Evolutionary conservation across 35 echinoderm and acorn worm species (phyloP).

Genomic region (Heliocidaris erythrogramma): DNA sequence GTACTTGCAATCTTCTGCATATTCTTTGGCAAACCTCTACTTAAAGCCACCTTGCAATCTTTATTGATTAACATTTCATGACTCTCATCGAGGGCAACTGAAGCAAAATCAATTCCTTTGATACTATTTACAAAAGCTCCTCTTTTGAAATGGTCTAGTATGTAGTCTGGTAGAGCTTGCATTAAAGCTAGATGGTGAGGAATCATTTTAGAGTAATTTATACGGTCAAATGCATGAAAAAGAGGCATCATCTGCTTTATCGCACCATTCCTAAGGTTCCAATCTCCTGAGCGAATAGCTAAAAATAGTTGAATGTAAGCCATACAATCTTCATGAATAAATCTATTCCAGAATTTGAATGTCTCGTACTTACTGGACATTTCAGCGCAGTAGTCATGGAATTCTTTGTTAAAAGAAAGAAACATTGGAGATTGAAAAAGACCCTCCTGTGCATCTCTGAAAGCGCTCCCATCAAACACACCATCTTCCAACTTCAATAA

Average conservation of each 20-base stretch:
- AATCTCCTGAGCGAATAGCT: slow-evolving; percentile 52
- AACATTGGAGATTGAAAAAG: not conserved
- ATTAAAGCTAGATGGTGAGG: slow-evolving; percentile 66
- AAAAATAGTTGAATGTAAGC: slow-evolving; percentile 47
- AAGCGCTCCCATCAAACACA: not conserved
- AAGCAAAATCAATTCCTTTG: slow-evolving; percentile 48
- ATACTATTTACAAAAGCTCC: slow-evolving; percentile 69
- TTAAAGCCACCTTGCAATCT: slow-evolving; percentile 55
- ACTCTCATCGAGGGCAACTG: slow-evolving; percentile 64
- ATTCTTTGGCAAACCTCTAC: slow-evolving; percentile 40
- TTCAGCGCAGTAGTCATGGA: not conserved
- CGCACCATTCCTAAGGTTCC: slow-evolving; percentile 59
- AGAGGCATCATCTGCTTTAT: slow-evolving; percentile 58
- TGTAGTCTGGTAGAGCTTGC: slow-evolving; percentile 35
- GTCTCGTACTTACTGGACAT: slow-evolving; percentile 31
- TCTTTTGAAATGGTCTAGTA: slow-evolving; percentile 62
- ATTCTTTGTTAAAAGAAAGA: not conserved
- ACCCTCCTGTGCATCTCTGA: not conserved
- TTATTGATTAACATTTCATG: slow-evolving; percentile 78
- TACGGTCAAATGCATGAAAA: slow-evolving; percentile 73
- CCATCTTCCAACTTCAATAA: not conserved
- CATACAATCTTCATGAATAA: slow-evolving; percentile 52
- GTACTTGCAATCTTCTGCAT: slow-evolving; percentile 46
- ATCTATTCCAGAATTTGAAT: slow-evolving; percentile 54
- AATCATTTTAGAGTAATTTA: slow-evolving; percentile 61